Evolutionary conservation across 2,113 vertebrate species (phyloP).

Genomic region (Hyperopisus bebe): DNA sequence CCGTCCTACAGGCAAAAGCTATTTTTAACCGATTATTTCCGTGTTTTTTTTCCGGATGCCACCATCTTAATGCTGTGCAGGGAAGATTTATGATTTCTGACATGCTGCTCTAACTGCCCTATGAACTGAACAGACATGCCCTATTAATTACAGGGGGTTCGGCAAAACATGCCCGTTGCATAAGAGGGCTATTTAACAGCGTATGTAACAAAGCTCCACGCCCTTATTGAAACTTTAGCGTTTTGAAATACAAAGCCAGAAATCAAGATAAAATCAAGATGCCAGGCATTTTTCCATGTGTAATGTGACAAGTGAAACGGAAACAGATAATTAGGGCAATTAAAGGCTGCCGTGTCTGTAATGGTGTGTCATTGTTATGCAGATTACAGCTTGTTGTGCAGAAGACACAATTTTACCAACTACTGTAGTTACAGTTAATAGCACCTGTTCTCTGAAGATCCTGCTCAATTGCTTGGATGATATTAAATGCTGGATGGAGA

Average conservation of each 20-base stretch:
- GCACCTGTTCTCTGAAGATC: background rate
- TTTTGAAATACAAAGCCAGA: background rate
- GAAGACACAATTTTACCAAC: background rate
- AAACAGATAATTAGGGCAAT: background rate
- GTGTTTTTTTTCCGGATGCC: background rate
- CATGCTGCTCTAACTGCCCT: background rate
- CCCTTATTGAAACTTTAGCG: background rate
- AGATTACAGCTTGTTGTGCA: background rate
- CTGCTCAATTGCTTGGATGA: background rate
- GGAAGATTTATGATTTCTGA: background rate
- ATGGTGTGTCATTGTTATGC: background rate
- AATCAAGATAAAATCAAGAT: background rate
- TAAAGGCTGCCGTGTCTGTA: background rate
- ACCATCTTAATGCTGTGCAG: background rate
- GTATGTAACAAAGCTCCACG: background rate
- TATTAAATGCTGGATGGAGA: background rate
- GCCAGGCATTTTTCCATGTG: background rate
- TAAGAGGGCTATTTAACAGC: background rate
- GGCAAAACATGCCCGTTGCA: background rate
- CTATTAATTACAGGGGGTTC: background rate
- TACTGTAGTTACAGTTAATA: background rate
- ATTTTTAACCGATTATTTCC: background rate
- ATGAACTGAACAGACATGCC: background rate
- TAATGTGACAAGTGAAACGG: background rate
- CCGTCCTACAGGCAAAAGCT: background rate